Percentiles rank a stretch among this genome's conserved stretches.
Conservation (phyloP, 2,797 vertebrate species). For the Sebastes glaucus region DNA sequence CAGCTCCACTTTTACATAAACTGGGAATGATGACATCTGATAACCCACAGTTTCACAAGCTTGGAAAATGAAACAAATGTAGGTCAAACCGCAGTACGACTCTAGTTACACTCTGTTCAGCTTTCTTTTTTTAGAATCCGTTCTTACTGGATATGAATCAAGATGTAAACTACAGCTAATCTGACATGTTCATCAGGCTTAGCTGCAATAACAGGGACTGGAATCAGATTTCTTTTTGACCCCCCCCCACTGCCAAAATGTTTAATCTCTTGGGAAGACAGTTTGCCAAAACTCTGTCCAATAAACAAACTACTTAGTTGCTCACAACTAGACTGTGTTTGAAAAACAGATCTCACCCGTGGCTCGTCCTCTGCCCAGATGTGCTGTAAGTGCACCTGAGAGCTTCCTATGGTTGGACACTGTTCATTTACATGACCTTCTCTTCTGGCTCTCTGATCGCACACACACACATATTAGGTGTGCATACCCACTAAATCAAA, state of each 20-base stretch:
- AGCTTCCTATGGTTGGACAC: conserved; percentile 16
- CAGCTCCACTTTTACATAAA: not conserved
- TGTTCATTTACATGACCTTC: conserved; percentile 21
- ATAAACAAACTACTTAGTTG: conserved; percentile 14
- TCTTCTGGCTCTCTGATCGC: not conserved
- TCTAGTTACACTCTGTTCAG: not conserved
- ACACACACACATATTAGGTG: not conserved
- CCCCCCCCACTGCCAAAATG: not conserved
- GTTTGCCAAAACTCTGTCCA: conserved; percentile 20
- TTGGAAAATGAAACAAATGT: not conserved
- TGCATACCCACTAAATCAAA: not conserved
- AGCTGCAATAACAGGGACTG: not conserved
- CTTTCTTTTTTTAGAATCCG: not conserved
- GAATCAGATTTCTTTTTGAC: conserved; percentile 23
- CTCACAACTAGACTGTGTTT: not conserved
- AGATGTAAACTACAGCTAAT: conserved; percentile 5
- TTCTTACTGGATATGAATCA: not conserved
- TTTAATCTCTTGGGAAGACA: conserved; percentile 33
- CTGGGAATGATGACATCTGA: not conserved
- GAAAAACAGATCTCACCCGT: conserved; percentile 11
- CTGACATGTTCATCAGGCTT: conserved; percentile 23
- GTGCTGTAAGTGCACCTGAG: conserved; percentile 30
- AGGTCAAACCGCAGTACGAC: not conserved
- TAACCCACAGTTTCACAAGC: not conserved
- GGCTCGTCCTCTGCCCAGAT: conserved; percentile 36